Base-by-base conservation (phyloP, 2,797 vertebrate genomes). In the Peromyscus attwateri region DNA sequence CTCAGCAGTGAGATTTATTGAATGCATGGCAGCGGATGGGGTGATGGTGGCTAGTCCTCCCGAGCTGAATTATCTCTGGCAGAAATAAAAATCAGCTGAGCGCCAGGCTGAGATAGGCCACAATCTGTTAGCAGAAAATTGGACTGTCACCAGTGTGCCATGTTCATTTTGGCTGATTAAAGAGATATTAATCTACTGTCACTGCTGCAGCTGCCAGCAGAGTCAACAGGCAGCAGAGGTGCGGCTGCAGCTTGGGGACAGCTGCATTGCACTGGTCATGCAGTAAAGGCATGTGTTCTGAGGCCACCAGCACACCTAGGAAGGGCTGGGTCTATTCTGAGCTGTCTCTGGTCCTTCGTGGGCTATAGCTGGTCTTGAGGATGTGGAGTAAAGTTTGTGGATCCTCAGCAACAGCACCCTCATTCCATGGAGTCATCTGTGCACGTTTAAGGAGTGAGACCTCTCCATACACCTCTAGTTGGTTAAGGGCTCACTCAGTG, bases 81-180 rank as follows among this genome's bases (percentile, higher is more conserved):
- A 99, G 99, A 98, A 99, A 99, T 99, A 99, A 99, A 98, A 99
- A 98, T 99, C 99, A 98, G 98, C 97, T 98, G 99, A 99, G 98
- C 97, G 85, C 98, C 80, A 94, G 98, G 98, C 96, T 98, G 98
- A 98, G 99, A 99, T 99, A 99, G 91, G 99, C 99, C 97, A 97
- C 99, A 99, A 99, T 99, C 99, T 98, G 99, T 99, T 99, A 99
- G 97, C 98, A 98, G 99, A 98, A 99, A 99, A 99, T 99, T 99
- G 99, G 99, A 99, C 99, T 99, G 99, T 99, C 99, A 99, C 98
- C 98, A 98, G 99, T 71, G 98, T 99, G 99, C 99, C 99, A 99
- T 99, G 99, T 99, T 99, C 99, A 99, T 99, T 98, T 97, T 97
- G 98, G 98, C 98, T 99, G 99, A 99, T 99, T 99, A 99, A 99